Evolutionary conservation across 2,888 invertebrate genomes (phyloP), one percentile per base, ranked within the genome.

Genomic region (Penaeus monodon): DNA sequence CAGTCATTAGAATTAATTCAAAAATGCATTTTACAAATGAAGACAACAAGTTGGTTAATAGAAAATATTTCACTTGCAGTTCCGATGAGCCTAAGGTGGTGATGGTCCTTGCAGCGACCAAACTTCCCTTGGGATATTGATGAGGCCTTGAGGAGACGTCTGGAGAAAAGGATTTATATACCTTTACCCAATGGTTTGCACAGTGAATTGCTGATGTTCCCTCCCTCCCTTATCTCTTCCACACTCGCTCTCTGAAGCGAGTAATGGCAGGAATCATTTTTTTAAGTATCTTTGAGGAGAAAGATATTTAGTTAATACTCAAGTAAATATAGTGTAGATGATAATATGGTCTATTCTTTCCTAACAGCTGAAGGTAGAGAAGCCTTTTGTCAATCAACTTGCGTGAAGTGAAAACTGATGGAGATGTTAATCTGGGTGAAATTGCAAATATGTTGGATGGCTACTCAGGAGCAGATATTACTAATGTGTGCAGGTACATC

Each of bases 91-190:
- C 90, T 44, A 88, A 89, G 49, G 89, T 89, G 33, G 90, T 90
- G 68, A 89, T 89, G 90, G 97, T 97, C 27, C 92, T 97, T 90
- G 97, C 97, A 0, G 97, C 97, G 12, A 97, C 97, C 0, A 97
- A n/a, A 97, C 92, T 96, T 97, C 92, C 97, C 97, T 0, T 97
- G 97, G 97, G 97, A 97, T 91, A 95, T 97, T 90, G 97, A 97
- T 91, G 97, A 97, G 91, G 97, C 97, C 0, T 95, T 97, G 91
- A 93, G 97, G 63, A 94, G 97, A 91, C 94, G 97, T 80, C 95
- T 97, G 90, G 97, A 97, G 91, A 97, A 97, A 92, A 94, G 97
- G 90, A 96, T 97, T 91, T 97, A 96, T 92, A 96, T 97, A 91
- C 96, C 97, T 38, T 93, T 97, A 86, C 97, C 97, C 66, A 95